Conservation (phyloP, 2,797 vertebrate genomes). For the Zenarchopterus dispar region DNA sequence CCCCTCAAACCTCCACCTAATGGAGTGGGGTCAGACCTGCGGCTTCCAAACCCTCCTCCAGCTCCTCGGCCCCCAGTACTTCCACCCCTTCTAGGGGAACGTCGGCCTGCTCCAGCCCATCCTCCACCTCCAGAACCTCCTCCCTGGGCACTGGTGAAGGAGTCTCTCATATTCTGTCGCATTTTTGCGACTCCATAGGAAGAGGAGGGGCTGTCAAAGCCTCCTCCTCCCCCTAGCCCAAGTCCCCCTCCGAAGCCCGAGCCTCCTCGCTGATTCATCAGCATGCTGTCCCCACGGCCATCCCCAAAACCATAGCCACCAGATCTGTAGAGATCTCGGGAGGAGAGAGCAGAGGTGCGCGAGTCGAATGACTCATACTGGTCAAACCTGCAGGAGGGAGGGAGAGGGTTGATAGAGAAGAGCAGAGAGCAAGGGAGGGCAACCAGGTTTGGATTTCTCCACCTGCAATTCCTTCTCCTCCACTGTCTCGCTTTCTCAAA, state of each 20-base stretch:
- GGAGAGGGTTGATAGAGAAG: conserved; percentile 75
- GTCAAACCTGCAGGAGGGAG: conserved; percentile 90
- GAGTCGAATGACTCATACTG: conserved; percentile 94
- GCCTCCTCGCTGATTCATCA: conserved; percentile 84
- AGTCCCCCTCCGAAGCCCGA: conserved; percentile 83
- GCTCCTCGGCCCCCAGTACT: conserved; percentile 75
- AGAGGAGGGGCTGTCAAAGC: conserved; percentile 82
- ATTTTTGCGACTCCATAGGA: conserved; percentile 86
- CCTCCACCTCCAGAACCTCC: conserved; percentile 80
- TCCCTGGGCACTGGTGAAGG: conserved; percentile 80
- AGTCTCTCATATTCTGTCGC: conserved; percentile 85
- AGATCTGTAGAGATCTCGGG: conserved; percentile 92
- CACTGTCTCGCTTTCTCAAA: conserved; percentile 63
- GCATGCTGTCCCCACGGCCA: conserved; percentile 85
- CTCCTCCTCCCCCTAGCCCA: conserved; percentile 79
- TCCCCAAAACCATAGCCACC: conserved; percentile 89
- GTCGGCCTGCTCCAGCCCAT: conserved; percentile 83
- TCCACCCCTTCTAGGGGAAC: conserved; percentile 84
- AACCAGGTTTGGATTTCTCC: conserved; percentile 76
- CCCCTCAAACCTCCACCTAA: conserved; percentile 82
- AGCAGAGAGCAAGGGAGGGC: conserved; percentile 73
- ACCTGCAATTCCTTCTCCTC: conserved; percentile 72
- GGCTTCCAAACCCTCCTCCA: conserved; percentile 81
- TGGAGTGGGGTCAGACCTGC: conserved; percentile 81
- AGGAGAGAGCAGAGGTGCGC: conserved; percentile 83